Base-by-base conservation (phyloP, 2,113 vertebrate genomes). In the Rhagologus leucostigma region DNA sequence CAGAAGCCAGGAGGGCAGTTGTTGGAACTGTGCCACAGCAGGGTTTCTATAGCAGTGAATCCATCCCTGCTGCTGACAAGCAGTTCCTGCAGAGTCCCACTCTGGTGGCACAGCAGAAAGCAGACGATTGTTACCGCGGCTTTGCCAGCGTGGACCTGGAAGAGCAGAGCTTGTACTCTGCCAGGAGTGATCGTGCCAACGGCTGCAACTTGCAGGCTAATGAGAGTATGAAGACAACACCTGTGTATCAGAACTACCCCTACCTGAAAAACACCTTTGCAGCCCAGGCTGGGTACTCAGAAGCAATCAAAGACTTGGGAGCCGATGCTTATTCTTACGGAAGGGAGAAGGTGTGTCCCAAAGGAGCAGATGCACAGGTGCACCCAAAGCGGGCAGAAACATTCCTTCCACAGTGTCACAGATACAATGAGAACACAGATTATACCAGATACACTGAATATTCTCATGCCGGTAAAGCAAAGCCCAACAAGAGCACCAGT, bases 1-100 rank as follows among this genome's bases (percentile, higher is more conserved):
- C 98, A 80, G 99, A 99, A 78, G 80, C 86, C 41, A 98, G 98
- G 98, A 97, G 96, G 47, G 97, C 98, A 46, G 75, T 96, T 64
- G 98, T 95, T 78, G 87, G 97, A 67, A 64, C 94, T 68, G 95
- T 98, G 85, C 87, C 97, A 56, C 97, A 97, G 41, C 98, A 98
- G 90, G 94, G 96, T 65, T 97, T 97, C 93, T 98, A 96, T 70
- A 78, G 97, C 74, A 86, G 83, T 18, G 98, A 98, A 75, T 84
- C 96, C 30, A 53, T 97, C 37, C 95, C 92, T 95, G 97, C 97
- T 95, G 82, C 93, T 85, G 98, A 98, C 39, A 98, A 96, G 71
- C 97, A 97, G 63, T 96, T 97, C 76, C 62, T 97, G 63, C 95
- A 95, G 70, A 97, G 93, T 32, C 77, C 81, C 86, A 79, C 95